Base-by-base conservation (phyloP, 2,888 invertebrate species). In the Cephus nigrinus region DNA sequence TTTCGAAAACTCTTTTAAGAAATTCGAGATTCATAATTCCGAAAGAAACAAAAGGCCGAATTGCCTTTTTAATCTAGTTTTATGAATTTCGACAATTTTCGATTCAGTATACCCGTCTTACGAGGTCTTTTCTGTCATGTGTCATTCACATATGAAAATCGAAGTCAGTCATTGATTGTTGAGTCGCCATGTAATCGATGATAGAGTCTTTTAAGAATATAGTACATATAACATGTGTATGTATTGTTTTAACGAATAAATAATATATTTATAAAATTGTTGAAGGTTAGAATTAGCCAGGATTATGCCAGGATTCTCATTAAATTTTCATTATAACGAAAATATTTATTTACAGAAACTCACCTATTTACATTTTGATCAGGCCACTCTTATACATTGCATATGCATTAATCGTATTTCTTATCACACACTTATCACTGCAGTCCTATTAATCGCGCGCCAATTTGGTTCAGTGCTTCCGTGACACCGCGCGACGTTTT, bases 401-500 rank as follows among this genome's bases (percentile, higher is more conserved):
- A 55, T 55, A 71, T 32, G 32, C 69, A 69, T 30, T 69, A 71
- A 15, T 33, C 33, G 4, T 23, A 33, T 33, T 31, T 33, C 12
- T 31, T 71, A 71, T 23, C 71, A 30, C 12, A 73, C 23, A 72
- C 31, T 91, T 90, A 80, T 86, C 78, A 87, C 89, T 93, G 93
- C 80, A 94, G 91, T 2, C 94, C 94, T 55, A 94, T 90, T 4
- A 94, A 83, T 86, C 91, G 92, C 68, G 93, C 93, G 36, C 93
- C 94, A 12, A 94, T 86, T 84, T 93, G 93, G 86, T 94, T 94
- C 3, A 94, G 88, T 77, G 93, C 93, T 82, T 93, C 93, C 0
- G 93, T 93, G 23, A 94, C 91, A 31, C 91, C 89, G 80, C 93
- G 90, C 11, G 94, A 92, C 55, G 94, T 92, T 76, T 92, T 92